These are phyloP conservation scores for Bos javanicus DNA, from an alignment of 2,113 vertebrate species.

Conservation along the genomic window DNA sequence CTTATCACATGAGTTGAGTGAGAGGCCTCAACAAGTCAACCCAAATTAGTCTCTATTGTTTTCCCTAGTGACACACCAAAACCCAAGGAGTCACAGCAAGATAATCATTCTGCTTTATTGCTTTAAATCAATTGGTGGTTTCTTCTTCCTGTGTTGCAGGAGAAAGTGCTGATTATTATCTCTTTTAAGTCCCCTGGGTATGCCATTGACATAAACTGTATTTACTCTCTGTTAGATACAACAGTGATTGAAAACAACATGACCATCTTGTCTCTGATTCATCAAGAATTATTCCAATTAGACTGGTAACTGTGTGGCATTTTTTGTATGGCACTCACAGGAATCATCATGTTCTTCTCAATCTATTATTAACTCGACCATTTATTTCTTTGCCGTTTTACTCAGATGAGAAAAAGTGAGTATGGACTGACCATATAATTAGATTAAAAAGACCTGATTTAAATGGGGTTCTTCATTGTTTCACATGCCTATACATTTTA, in stretches of 20 bases:
- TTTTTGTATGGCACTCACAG: not conserved
- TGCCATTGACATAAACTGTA: not conserved
- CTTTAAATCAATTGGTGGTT: not conserved
- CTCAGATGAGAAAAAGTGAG: not conserved
- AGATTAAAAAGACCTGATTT: not conserved
- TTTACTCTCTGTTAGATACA: not conserved
- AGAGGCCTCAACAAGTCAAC: not conserved
- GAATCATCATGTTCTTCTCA: not conserved
- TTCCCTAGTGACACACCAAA: not conserved
- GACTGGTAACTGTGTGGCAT: not conserved
- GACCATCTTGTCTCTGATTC: constrained; percentile 26
- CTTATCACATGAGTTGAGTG: not conserved
- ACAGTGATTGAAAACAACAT: constrained; percentile 24
- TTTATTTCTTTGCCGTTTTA: not conserved
- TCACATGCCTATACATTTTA: not conserved
- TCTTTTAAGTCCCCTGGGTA: not conserved
- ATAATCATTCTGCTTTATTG: not conserved
- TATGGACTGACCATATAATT: not conserved
- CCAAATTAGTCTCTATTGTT: not conserved
- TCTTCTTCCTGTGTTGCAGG: not conserved
- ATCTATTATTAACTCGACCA: not conserved
- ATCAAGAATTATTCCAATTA: constrained; percentile 12
- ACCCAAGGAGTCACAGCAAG: not conserved
- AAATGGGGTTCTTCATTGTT: not conserved
- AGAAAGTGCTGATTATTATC: not conserved